These are phyloP conservation scores for Peribatodes rhomboidaria DNA, from an alignment of 2,888 invertebrate species.

Conservation along the genomic window DNA sequence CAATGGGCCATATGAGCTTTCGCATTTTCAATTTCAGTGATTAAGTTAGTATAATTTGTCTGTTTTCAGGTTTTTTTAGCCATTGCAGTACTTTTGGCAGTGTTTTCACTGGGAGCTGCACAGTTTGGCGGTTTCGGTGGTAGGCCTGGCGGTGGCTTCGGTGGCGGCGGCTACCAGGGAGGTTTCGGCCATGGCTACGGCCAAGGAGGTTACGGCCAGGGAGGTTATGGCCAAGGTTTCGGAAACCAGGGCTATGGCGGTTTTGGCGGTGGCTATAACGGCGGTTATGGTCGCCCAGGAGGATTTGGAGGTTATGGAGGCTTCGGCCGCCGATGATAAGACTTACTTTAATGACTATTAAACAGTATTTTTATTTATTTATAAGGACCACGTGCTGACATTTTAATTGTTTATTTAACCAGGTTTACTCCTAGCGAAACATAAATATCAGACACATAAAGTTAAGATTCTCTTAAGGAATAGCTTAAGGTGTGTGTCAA, in stretches of 20 bases:
- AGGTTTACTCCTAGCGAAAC: too few species aligned
- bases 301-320: constrained; percentile 20
- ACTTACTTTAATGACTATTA: not conserved
- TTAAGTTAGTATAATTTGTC: not conserved
- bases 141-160: constrained; percentile 14
- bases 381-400: too few species aligned
- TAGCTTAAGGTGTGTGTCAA: too few species aligned
- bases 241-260: constrained; percentile 40
- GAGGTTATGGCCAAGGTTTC: constrained; percentile 31
- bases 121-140: constrained; percentile 21
- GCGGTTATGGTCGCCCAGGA: constrained; percentile 27
- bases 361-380: not conserved
- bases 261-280: constrained; percentile 38
- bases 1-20: not conserved
- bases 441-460: too few species aligned
- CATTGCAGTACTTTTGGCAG: constrained; percentile 9
- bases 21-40: not conserved
- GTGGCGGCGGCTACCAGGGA: constrained; percentile 3
- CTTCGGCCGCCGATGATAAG: constrained; percentile 18
- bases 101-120: constrained; percentile 16
- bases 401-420: too few species aligned
- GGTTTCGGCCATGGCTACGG: not conserved
- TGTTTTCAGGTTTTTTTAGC: constrained; percentile 26
- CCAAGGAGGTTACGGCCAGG: not conserved
- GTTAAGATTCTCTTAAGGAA: too few species aligned